These are phyloP conservation scores for Episyrphus balteatus DNA, from an alignment of 1,140 invertebrate genomes.

Conservation along the genomic window DNA sequence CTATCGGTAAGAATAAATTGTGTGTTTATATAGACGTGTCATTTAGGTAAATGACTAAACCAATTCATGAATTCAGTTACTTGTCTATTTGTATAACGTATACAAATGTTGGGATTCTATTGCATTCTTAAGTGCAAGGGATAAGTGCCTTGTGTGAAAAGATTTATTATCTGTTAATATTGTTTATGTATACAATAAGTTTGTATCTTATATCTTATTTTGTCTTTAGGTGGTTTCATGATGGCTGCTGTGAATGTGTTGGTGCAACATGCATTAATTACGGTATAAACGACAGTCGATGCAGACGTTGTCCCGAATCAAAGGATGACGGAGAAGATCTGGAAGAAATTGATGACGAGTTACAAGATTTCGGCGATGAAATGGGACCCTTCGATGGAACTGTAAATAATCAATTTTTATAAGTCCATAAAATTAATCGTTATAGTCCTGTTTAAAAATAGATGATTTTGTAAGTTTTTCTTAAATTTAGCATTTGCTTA, in stretches of 20 bases:
- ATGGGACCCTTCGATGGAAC: slow-evolving; percentile 33
- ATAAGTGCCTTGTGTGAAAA: not conserved
- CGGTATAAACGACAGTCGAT: slow-evolving; percentile 70
- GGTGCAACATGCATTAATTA: slow-evolving; percentile 83
- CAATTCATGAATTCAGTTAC: too few relatives aligned
- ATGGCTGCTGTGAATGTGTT: slow-evolving; percentile 90
- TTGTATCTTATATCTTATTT: not conserved
- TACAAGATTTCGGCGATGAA: slow-evolving; percentile 31
- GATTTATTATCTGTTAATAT: not conserved
- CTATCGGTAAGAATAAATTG: slow-evolving; percentile 17
- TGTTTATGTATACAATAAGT: not conserved
- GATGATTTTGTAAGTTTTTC: too few relatives aligned
- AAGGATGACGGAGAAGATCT: slow-evolving; percentile 25
- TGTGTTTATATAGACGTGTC: not conserved
- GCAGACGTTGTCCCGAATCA: slow-evolving; percentile 27
- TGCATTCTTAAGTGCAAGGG: not conserved
- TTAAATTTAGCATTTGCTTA: too few relatives aligned
- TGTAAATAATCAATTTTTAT: slow-evolving; percentile 31
- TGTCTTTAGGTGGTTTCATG: slow-evolving; percentile 75
- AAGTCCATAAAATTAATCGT: not conserved
- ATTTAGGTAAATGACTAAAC: too few relatives aligned
- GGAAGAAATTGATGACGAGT: slow-evolving; percentile 26
- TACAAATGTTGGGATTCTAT: not conserved
- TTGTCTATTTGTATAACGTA: too few relatives aligned
- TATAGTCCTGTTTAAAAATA: too few relatives aligned